phyloP scores from a whole-genome alignment of 1,140 invertebrate genomes.

The Drosophila varians region DNA sequence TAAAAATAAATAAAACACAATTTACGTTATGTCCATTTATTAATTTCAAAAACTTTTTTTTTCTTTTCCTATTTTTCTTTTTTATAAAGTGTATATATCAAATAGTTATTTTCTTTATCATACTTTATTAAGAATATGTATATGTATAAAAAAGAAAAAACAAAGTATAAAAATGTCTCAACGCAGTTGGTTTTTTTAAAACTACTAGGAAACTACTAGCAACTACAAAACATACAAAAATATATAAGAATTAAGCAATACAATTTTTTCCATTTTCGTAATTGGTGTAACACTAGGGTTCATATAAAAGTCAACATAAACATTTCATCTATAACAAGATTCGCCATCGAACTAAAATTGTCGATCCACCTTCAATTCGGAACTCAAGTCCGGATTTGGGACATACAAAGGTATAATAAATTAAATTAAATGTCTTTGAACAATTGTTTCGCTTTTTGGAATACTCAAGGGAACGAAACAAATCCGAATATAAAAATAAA shows the following conservation, averaged over 20 bases:
- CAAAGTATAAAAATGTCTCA: conserved; percentile 77
- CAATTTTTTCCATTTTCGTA: conserved; percentile 52
- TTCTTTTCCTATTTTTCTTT: conserved; percentile 9
- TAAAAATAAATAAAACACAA: conserved; percentile 72
- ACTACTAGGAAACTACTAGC: conserved; percentile 68
- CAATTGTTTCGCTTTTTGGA: conserved; percentile 44
- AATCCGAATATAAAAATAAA: conserved; percentile 40
- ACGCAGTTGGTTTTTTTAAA: conserved; percentile 67
- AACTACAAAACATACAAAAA: conserved; percentile 80
- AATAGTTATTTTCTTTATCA: conserved; percentile 58
- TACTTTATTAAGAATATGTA: conserved; percentile 54
- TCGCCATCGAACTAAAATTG: conserved; percentile 49
- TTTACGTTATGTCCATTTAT: conserved; percentile 70
- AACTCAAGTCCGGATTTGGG: conserved; percentile 31
- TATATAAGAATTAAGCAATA: conserved; percentile 65
- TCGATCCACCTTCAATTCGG: conserved; percentile 18
- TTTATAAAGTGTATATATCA: conserved; percentile 80
- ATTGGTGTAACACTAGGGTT: conserved; percentile 44
- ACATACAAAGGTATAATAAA: not conserved
- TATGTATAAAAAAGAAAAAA: conserved; percentile 61
- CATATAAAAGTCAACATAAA: conserved; percentile 49
- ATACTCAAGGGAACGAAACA: conserved; percentile 46
- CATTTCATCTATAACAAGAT: conserved; percentile 58
- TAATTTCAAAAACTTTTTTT: conserved; percentile 66
- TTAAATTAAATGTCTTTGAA: conserved; percentile 74